Conservation (phyloP, 1,140 invertebrate species). For the Bemisia tabaci region DNA sequence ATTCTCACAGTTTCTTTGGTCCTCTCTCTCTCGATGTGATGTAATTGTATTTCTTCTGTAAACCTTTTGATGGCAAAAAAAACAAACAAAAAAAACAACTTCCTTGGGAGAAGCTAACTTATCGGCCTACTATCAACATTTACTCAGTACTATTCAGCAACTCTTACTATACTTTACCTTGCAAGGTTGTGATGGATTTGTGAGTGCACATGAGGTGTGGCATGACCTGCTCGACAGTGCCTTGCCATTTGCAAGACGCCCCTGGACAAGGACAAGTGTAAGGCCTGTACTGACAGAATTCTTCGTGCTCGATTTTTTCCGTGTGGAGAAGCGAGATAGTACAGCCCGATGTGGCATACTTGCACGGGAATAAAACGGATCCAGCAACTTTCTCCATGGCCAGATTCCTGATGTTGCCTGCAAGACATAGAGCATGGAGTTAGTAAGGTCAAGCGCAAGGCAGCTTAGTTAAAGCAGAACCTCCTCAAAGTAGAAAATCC, state of each 20-base stretch:
- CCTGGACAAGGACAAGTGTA: slow-evolving; percentile 98
- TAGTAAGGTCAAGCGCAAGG: not conserved
- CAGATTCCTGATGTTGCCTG: slow-evolving; percentile 92
- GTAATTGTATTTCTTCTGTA: no score
- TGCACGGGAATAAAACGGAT: slow-evolving; percentile 97
- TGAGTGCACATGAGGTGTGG: slow-evolving; percentile 93
- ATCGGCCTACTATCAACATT: no score
- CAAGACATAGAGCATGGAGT: no score
- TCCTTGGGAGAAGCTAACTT: no score
- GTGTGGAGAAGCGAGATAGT: slow-evolving; percentile 82
- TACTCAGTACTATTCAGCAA: no score
- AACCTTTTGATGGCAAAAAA: no score
- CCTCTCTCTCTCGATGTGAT: no score
- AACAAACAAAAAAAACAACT: no score
- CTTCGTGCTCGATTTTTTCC: slow-evolving; percentile 96
- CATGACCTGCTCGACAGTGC: slow-evolving; percentile 91
- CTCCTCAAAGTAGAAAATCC: no score
- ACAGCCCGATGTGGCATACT: slow-evolving; percentile 95
- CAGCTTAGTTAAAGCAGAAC: no score
- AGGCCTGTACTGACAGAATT: slow-evolving; percentile 92
- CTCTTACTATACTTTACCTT: no score
- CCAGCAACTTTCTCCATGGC: slow-evolving; percentile 99
- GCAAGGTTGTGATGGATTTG: slow-evolving; percentile 96
- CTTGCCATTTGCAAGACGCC: slow-evolving; percentile 98
- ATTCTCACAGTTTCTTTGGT: no score